phyloP scores from a whole-genome alignment of 2,113 vertebrate species.

The Centrocercus urophasianus region DNA sequence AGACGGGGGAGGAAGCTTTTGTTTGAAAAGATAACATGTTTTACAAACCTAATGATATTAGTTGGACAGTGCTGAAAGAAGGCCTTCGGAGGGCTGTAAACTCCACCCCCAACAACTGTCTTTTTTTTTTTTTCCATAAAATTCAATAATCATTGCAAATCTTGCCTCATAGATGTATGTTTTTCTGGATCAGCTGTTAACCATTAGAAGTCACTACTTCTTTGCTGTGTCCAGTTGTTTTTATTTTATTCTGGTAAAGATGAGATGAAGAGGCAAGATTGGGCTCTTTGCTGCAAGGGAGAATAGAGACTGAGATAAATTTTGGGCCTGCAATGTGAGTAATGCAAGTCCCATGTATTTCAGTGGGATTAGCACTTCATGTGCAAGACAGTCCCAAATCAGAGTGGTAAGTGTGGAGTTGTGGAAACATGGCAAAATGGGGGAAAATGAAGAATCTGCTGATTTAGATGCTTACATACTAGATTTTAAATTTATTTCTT shows the following conservation, averaged over 20 bases:
- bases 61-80: neutral
- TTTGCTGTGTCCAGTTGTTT: neutral
- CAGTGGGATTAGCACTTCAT: neutral
- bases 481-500: neutral
- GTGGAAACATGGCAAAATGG: neutral
- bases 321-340: neutral
- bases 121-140: neutral
- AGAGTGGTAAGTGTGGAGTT: neutral
- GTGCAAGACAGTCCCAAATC: neutral
- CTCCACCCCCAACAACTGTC: neutral
- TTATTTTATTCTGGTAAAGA: neutral
- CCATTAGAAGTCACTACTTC: neutral
- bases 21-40: neutral
- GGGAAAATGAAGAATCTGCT: neutral
- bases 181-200: neutral
- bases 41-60: neutral
- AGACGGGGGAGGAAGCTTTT: neutral
- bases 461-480: neutral
- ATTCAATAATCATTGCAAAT: neutral
- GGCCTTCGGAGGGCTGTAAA: neutral
- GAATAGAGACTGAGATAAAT: neutral
- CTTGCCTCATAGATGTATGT: neutral
- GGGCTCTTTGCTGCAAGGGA: neutral
- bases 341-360: neutral
- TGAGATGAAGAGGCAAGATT: neutral